Base-by-base conservation (phyloP, 1,140 invertebrate species). In the Prorops nasuta region DNA sequence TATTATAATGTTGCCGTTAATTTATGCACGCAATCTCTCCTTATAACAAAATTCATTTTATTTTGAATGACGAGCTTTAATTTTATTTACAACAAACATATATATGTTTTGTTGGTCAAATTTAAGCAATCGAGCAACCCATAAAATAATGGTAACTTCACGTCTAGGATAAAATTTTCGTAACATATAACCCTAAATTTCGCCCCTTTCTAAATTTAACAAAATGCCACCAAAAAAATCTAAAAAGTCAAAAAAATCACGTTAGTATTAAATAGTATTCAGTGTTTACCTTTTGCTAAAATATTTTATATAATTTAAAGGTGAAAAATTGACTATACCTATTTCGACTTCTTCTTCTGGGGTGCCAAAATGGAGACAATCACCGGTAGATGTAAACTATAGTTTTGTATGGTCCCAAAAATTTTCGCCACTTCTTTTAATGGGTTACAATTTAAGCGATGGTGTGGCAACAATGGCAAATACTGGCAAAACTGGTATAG, bases 401-500 rank as follows among this genome's bases (percentile, higher is more conserved):
- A 38, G 38, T 16, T 42, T 49, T 8, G 55, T 51, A 1, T 57
- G 58, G 54, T 43, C 17, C 1, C 45, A 63, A 35, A 59, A 50
- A 22, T 68, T 58, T 43, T 50, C 62, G 2, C 51, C 51, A 0
- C 52, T 69, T 15, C 40, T 58, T n/a, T 31, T 69, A 3, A 52
- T 49, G 6, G 63, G 65, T 20, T 58, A 71, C 36, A 59, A 64
- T 49, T 44, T 32, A 2, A 35, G 58, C 1, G 43, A 42, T 6
- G 56, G 58, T 12, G 21, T 19, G 1, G 63, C 60, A 8, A 64
- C 34, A 3, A 66, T 79, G 51, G 70, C 63, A n/a, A 79, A 79
- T 20, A 79, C 72, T 10, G 76, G 76, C 14, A 72, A 60, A 50
- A 77, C 76, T 45, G 74, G 76, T 78, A n/a, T n/a, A n/a, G n/a